Evolutionary conservation across 2,888 invertebrate genomes (phyloP), one percentile per base, ranked within the genome.

Genomic region (Metopia argyrocephala): DNA sequence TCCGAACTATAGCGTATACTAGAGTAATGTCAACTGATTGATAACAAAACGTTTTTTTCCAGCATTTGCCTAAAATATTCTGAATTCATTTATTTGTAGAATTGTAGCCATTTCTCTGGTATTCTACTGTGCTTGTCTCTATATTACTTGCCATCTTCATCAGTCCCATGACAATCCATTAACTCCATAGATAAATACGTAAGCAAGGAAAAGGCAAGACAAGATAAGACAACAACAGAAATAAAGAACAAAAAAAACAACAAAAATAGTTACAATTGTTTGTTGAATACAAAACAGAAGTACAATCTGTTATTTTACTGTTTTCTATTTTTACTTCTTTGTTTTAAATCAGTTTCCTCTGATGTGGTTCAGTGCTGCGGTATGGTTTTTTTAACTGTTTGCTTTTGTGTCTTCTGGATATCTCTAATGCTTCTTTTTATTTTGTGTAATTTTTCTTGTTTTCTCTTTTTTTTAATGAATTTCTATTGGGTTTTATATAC

Each of bases 191-290:
- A 38, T 15, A 38, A 38, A 38, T 1, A 15, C 38, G n/a, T n/a
- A n/a, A n/a, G n/a, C n/a, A n/a, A n/a, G n/a, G n/a, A n/a, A n/a
- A n/a, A 1, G 38, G 12, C 38, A 38, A 38, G 12, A 38, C 2
- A 31, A 66, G 70, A 74, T 74, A 78, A 81, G 70, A 75, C 78
- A 81, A 81, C 0, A 38, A 12, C 7, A 38, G 12, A 0, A 0
- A 38, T 9, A 31, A n/a, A n/a, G n/a, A n/a, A n/a, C n/a, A 38
- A 38, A 31, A 12, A 12, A 38, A 38, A 5, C 7, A 38, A 12
- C 12, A 12, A 76, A 48, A 48, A 71, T 70, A 70, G 81, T 81
- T 78, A 75, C 81, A 81, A 81, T 78, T 78, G 74, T 78, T 81
- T 78, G 69, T 52, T 66, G 23, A 15, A 12, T 38, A 12, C 15